Evolutionary conservation across 2,888 invertebrate genomes (phyloP).

Genomic region (Chesias legatella): DNA sequence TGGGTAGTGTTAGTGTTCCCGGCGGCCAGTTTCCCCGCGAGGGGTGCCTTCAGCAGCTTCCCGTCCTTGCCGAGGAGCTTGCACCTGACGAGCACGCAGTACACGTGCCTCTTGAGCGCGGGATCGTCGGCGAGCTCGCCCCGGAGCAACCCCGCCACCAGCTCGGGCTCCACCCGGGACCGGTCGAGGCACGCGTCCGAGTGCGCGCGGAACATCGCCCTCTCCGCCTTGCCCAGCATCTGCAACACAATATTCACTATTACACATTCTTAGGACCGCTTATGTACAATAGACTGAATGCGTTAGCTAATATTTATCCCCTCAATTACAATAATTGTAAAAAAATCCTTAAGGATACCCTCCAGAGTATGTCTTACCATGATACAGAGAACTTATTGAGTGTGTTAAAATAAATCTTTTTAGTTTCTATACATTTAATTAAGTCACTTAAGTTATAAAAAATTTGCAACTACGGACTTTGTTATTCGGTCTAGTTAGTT

Average conservation of each 20-base stretch:
- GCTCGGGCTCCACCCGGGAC: conserved; percentile 43
- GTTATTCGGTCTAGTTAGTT: no score
- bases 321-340: no score
- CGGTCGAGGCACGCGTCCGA: conserved; percentile 55
- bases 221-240: conserved; percentile 61
- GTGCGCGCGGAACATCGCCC: conserved; percentile 68
- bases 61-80: conserved; percentile 70
- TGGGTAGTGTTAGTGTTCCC: conserved; percentile 51
- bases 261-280: no score
- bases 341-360: no score
- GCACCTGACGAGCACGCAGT: conserved; percentile 67
- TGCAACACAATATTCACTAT: conserved; percentile 20
- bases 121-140: conserved; percentile 47
- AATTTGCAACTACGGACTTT: no score
- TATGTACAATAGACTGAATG: no score
- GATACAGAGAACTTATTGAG: no score
- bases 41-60: conserved; percentile 61
- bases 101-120: conserved; percentile 54
- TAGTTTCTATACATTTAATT: no score
- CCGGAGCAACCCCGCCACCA: conserved; percentile 47
- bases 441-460: no score
- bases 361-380: no score
- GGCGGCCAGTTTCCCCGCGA: conserved; percentile 49
- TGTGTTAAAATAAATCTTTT: no score
- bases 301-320: no score